These are phyloP conservation scores for Leucophenga varia DNA, from an alignment of 1,140 invertebrate genomes.

Conservation along the genomic window DNA sequence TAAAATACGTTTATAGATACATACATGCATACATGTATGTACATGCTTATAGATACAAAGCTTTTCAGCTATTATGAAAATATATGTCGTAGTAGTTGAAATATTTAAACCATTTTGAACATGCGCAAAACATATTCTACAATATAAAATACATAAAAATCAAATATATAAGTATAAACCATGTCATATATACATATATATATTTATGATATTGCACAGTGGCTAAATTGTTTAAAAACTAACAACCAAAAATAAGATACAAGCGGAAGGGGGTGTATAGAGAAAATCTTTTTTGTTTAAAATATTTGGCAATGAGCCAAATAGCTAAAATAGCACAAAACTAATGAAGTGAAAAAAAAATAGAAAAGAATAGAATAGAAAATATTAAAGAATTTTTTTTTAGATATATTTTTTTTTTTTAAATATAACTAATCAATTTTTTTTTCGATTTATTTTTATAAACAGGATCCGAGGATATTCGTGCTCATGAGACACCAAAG, in stretches of 20 bases:
- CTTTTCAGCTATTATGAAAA: slow-evolving; percentile 8
- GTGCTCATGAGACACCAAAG: slow-evolving; percentile 69
- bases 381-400: not conserved
- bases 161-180: too few species aligned
- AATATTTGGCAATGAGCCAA: slow-evolving; percentile 44
- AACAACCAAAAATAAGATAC: slow-evolving; percentile 24
- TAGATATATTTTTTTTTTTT: too few species aligned
- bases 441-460: slow-evolving; percentile 2
- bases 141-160: slow-evolving; percentile 8
- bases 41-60: slow-evolving; percentile 26
- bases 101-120: slow-evolving; percentile 42
- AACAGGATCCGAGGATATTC: slow-evolving; percentile 84
- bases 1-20: slow-evolving; percentile 14
- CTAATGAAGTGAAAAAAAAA: slow-evolving; percentile 17
- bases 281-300: slow-evolving; percentile 21
- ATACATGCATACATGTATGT: slow-evolving; percentile 15
- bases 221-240: slow-evolving; percentile 16
- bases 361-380: not conserved
- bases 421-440: too few species aligned
- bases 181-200: too few species aligned
- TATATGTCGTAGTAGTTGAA: slow-evolving; percentile 21
- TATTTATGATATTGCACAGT: too few species aligned
- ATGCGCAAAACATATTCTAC: slow-evolving; percentile 38
- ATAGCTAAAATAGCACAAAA: slow-evolving; percentile 35
- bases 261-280: too few species aligned